These are phyloP conservation scores for Aphodius granarius DNA, from an alignment of 2,888 invertebrate species.

Conservation along the genomic window DNA sequence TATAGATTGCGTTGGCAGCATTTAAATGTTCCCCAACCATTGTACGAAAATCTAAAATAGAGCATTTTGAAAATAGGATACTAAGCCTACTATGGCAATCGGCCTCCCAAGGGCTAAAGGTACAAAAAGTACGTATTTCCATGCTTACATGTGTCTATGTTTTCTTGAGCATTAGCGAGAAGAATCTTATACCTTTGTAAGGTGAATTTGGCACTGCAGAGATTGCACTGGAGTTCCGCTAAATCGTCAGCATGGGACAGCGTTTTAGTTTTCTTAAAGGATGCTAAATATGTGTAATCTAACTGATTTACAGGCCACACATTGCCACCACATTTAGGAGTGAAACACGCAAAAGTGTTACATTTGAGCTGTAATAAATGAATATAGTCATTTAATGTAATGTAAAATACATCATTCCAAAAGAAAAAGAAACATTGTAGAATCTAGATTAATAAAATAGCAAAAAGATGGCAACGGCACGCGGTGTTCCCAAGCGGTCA, in stretches of 20 bases:
- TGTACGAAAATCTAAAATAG: neutral
- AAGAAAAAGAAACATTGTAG: too few relatives aligned
- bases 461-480: too few relatives aligned
- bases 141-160: neutral
- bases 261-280: neutral
- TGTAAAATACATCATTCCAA: too few relatives aligned
- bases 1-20: neutral
- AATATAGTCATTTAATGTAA: neutral
- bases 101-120: neutral
- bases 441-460: too few relatives aligned
- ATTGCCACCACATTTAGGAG: slow-evolving; percentile 2
- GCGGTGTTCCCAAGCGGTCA: too few relatives aligned
- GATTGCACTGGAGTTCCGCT: neutral
- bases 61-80: neutral
- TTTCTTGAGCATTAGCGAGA: neutral
- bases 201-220: neutral
- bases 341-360: slow-evolving; percentile 16
- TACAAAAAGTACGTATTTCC: neutral
- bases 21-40: neutral
- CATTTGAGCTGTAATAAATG: slow-evolving; percentile 8
- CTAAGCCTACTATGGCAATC: neutral
- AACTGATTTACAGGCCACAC: neutral
- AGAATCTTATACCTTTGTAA: neutral
- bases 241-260: neutral
- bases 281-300: neutral